Percentiles rank a stretch among this genome's conserved stretches.
Evolutionary conservation across 1,140 invertebrate species (phyloP).

Genomic region (Monomorium pharaonis): DNA sequence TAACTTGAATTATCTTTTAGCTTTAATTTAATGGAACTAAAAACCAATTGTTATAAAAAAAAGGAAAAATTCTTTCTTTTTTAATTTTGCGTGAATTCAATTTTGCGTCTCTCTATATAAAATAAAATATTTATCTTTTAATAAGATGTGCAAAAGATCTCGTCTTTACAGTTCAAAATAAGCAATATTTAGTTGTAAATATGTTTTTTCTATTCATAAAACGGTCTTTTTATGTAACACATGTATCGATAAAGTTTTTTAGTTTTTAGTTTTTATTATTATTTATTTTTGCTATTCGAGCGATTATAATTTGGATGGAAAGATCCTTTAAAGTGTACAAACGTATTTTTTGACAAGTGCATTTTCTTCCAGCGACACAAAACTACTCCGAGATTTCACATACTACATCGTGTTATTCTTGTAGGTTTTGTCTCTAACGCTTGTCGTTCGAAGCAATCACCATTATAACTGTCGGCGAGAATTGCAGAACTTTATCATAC

Average conservation of each 20-base stretch:
- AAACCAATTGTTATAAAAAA: neutral
- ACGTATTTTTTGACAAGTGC: neutral
- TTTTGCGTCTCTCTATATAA: neutral
- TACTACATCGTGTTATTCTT: constrained; percentile 20
- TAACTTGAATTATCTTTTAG: neutral
- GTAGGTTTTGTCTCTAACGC: too few relatives aligned
- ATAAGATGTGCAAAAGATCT: neutral
- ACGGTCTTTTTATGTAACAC: neutral
- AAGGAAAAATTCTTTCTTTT: constrained; percentile 37
- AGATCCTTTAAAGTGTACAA: neutral
- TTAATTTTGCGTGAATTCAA: neutral
- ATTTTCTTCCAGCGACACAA: neutral
- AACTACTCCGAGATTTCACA: neutral
- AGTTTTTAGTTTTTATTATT: neutral
- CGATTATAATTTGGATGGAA: neutral
- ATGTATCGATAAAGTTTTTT: neutral
- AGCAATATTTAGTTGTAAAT: too few relatives aligned
- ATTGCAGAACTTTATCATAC: constrained; percentile 71
- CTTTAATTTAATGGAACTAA: neutral
- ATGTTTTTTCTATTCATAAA: too few relatives aligned
- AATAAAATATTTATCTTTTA: neutral
- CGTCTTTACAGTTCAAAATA: too few relatives aligned
- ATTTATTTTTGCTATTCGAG: neutral
- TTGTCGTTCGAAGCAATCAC: constrained; percentile 62
- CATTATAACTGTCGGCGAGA: constrained; percentile 49